These are phyloP conservation scores for Pseudochaenichthys georgianus DNA, from an alignment of 2,797 vertebrate genomes.

Conservation along the genomic window DNA sequence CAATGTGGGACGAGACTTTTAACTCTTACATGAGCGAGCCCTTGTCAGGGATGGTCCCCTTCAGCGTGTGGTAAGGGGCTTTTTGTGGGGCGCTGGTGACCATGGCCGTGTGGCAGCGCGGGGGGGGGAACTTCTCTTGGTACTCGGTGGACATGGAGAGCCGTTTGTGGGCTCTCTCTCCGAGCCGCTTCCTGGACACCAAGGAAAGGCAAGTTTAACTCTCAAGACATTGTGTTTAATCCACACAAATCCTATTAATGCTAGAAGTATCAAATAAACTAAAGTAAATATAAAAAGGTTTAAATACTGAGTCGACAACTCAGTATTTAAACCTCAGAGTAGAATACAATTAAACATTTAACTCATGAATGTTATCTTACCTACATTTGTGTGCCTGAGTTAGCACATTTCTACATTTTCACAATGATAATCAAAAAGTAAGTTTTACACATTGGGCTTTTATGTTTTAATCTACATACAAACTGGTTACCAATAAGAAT, in stretches of 20 bases:
- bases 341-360: no score
- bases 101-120: background rate
- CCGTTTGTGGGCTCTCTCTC: conserved; percentile 1
- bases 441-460: background rate
- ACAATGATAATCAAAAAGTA: background rate
- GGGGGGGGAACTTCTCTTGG: conserved; percentile 53
- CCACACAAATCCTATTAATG: no score
- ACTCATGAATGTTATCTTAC: background rate
- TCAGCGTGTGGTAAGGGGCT: conserved; percentile 21
- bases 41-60: background rate
- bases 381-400: no score
- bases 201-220: background rate
- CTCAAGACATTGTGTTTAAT: background rate
- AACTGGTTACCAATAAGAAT: no score
- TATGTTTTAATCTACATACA: no score
- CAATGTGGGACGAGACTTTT: background rate
- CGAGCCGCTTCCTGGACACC: conserved; percentile 32
- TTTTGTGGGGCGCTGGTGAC: background rate
- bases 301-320: background rate
- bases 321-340: background rate
- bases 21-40: conserved; percentile 42
- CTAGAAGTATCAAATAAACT: background rate
- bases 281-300: background rate
- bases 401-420: no score
- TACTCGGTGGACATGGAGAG: conserved; percentile 59